Evolutionary conservation across 1,140 invertebrate species (phyloP).

Genomic region (Drosophila bifasciata): DNA sequence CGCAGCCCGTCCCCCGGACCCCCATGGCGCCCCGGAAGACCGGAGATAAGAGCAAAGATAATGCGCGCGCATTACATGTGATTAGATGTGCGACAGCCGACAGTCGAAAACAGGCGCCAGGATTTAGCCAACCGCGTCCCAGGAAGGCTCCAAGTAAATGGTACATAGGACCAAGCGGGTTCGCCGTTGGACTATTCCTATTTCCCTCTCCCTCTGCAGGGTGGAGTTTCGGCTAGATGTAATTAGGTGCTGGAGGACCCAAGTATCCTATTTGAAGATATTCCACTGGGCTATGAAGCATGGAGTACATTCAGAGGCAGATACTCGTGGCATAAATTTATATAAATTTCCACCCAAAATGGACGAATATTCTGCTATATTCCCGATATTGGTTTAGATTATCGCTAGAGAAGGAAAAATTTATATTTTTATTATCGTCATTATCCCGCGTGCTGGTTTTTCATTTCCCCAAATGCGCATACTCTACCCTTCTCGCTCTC

Average conservation of each 20-base stretch:
- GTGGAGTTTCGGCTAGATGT: too few relatives aligned
- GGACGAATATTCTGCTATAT: not conserved
- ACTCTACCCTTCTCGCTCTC: conserved; percentile 43
- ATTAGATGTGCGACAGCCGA: conserved; percentile 71
- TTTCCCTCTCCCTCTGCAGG: too few relatives aligned
- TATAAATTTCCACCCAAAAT: too few relatives aligned
- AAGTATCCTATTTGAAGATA: too few relatives aligned
- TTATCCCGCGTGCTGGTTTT: conserved; percentile 21
- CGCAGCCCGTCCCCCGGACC: not conserved
- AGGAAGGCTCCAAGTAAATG: conserved; percentile 50
- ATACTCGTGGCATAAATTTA: too few relatives aligned
- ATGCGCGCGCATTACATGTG: conserved; percentile 84
- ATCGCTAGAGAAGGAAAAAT: conserved; percentile 1
- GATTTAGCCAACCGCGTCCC: conserved; percentile 82
- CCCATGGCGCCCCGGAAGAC: conserved; percentile 15
- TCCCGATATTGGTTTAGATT: conserved; percentile 19
- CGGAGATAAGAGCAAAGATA: conserved; percentile 82
- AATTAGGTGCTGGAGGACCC: too few relatives aligned
- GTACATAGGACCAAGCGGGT: conserved; percentile 47
- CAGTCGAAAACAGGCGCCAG: conserved; percentile 34
- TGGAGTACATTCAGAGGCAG: too few relatives aligned
- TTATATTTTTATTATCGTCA: conserved; percentile 20
- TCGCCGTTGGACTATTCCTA: conserved; percentile 20
- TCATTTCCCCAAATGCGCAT: conserved; percentile 44
- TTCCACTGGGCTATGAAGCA: too few relatives aligned